Percentiles rank a stretch among this genome's conserved stretches.
Evolutionary conservation across 1,140 invertebrate species (phyloP).

Genomic region (Cydia splendana): DNA sequence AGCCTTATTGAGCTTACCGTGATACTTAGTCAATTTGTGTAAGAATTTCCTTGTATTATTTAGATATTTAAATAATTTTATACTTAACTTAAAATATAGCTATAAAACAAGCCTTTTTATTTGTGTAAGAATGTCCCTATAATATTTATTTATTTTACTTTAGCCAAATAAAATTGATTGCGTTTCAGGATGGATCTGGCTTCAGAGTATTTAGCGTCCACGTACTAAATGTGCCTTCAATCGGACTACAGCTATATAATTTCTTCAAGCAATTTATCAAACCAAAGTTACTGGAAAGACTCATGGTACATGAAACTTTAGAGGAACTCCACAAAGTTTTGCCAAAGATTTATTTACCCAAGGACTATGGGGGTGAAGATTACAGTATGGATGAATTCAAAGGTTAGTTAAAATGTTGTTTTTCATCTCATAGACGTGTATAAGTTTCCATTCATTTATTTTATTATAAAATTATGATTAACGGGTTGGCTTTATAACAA

Average conservation of each 20-base stretch:
- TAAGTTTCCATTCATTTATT: no score
- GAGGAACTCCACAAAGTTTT: conserved; percentile 73
- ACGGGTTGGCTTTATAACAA: no score
- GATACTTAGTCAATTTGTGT: no score
- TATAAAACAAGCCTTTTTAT: no score
- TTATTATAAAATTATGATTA: no score
- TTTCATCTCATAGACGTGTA: no score
- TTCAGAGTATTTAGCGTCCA: conserved; percentile 53
- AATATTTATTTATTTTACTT: no score
- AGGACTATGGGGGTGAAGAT: conserved; percentile 77
- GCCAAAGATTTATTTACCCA: conserved; percentile 75
- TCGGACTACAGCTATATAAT: conserved; percentile 40
- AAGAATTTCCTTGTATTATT: no score
- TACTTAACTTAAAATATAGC: no score
- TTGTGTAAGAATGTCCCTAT: no score
- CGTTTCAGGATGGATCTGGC: conserved; percentile 58
- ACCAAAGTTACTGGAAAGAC: conserved; percentile 71
- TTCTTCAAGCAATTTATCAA: conserved; percentile 73
- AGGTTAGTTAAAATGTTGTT: conserved; percentile 43
- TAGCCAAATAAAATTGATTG: background rate
- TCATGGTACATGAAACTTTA: conserved; percentile 64
- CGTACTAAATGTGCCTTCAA: conserved; percentile 46
- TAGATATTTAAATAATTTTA: no score
- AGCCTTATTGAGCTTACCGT: no score
- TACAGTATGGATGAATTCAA: conserved; percentile 55